These are phyloP conservation scores for Oreochromis niloticus DNA, from an alignment of 2,113 vertebrate species.

Conservation along the genomic window DNA sequence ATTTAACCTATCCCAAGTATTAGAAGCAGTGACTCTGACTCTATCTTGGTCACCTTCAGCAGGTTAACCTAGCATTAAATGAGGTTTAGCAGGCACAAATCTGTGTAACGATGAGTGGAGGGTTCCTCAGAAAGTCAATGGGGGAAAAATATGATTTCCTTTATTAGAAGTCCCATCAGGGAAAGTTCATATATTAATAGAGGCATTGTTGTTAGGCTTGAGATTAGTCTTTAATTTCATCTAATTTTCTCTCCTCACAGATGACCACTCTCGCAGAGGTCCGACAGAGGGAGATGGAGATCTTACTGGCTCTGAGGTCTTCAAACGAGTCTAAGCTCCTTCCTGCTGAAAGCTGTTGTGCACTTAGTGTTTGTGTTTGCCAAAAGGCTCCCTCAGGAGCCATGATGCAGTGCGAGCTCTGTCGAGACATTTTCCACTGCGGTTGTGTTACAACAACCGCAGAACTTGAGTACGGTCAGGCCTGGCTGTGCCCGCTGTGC, in stretches of 20 bases:
- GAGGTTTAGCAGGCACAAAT: neutral
- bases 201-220: neutral
- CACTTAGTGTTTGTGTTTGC: conserved; percentile 84
- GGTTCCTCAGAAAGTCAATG: neutral
- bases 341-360: conserved; percentile 64
- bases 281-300: conserved; percentile 85
- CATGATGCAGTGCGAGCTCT: conserved; percentile 95
- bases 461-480: conserved; percentile 56
- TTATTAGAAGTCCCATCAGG: neutral
- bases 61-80: neutral
- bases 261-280: conserved; percentile 91
- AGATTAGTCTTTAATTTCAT: neutral
- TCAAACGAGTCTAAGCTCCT: conserved; percentile 83
- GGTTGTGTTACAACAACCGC: conserved; percentile 70
- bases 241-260: conserved; percentile 55
- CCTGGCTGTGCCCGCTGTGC: conserved; percentile 92
- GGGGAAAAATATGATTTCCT: neutral
- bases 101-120: neutral
- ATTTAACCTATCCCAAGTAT: neutral
- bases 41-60: neutral
- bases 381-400: conserved; percentile 82
- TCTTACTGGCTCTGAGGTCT: conserved; percentile 77
- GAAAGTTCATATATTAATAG: neutral
- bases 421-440: conserved; percentile 86
- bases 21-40: neutral